Conservation (phyloP, 2,113 vertebrate genomes). For the Ageneiosus marmoratus region DNA sequence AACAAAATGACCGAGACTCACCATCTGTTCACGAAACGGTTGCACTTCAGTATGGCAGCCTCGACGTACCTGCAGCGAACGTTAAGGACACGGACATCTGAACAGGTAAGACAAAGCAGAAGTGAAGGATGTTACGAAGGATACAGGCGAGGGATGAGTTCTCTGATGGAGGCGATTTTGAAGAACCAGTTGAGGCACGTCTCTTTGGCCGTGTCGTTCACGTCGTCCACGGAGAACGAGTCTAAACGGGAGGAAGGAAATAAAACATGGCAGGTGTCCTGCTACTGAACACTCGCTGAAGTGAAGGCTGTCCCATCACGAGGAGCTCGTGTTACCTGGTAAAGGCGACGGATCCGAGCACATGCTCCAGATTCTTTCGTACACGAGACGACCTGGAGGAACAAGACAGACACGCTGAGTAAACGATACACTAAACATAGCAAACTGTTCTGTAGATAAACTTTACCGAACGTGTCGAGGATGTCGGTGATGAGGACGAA, state of each 20-base stretch:
- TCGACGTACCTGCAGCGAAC: slow-evolving; percentile 85
- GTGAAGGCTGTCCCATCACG: too few species aligned
- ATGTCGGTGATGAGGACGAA: slow-evolving; percentile 98
- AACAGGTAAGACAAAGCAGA: neutral
- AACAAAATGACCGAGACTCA: slow-evolving; percentile 64
- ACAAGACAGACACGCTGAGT: neutral
- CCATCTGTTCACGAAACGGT: slow-evolving; percentile 88
- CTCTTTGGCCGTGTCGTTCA: slow-evolving; percentile 93
- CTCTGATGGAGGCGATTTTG: slow-evolving; percentile 97
- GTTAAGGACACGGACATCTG: slow-evolving; percentile 68
- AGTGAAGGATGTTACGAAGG: slow-evolving; percentile 65
- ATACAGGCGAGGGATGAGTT: slow-evolving; percentile 97
- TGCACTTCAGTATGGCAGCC: slow-evolving; percentile 94
- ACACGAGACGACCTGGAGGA: slow-evolving; percentile 86
- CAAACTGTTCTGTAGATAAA: slow-evolving; percentile 36
- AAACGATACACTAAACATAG: neutral
- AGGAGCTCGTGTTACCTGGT: slow-evolving; percentile 79
- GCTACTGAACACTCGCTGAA: too few species aligned
- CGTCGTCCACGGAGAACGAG: slow-evolving; percentile 85
- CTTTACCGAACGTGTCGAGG: slow-evolving; percentile 95
- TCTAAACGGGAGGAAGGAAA: slow-evolving; percentile 66
- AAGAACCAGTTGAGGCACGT: slow-evolving; percentile 99
- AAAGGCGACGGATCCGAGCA: slow-evolving; percentile 77
- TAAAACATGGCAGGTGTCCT: neutral
- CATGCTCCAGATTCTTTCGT: slow-evolving; percentile 93